phyloP scores from a whole-genome alignment of 2,888 invertebrate species.

The Belgica antarctica region DNA sequence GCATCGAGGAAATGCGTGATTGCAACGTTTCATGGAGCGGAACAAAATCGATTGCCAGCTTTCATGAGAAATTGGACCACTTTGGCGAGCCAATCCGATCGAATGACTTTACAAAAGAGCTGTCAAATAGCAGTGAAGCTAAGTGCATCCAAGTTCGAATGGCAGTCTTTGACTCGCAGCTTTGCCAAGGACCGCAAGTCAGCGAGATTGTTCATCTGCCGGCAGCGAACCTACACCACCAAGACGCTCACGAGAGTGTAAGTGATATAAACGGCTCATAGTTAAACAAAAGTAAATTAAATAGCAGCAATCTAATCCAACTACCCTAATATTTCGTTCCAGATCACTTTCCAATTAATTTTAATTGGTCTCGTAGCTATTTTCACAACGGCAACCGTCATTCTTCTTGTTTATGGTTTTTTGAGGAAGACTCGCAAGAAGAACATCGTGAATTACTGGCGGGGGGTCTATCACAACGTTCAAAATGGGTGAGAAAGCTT shows the following conservation, averaged over 20 bases:
- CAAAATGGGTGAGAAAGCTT: conserved; percentile 24
- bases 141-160: conserved; percentile 19
- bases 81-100: background rate
- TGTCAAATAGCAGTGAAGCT: background rate
- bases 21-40: conserved; percentile 12
- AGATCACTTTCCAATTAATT: conserved; percentile 10
- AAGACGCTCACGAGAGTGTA: too few species aligned
- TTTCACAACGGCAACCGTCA: background rate
- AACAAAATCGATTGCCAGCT: background rate
- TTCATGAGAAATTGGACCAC: conserved; percentile 13
- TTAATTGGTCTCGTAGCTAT: background rate
- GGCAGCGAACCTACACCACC: background rate
- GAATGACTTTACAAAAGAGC: background rate
- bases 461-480: conserved; percentile 20
- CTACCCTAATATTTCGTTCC: background rate
- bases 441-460: conserved; percentile 29
- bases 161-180: conserved; percentile 2
- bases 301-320: background rate
- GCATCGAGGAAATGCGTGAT: conserved; percentile 2
- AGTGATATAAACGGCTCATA: too few species aligned
- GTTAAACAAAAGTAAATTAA: too few species aligned
- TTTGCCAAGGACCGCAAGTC: background rate
- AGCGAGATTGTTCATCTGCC: background rate
- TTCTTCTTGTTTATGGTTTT: background rate
- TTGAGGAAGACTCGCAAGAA: conserved; percentile 8